Evolutionary conservation across 2,888 invertebrate species (phyloP).

Genomic region (Synanthedon myopaeformis): DNA sequence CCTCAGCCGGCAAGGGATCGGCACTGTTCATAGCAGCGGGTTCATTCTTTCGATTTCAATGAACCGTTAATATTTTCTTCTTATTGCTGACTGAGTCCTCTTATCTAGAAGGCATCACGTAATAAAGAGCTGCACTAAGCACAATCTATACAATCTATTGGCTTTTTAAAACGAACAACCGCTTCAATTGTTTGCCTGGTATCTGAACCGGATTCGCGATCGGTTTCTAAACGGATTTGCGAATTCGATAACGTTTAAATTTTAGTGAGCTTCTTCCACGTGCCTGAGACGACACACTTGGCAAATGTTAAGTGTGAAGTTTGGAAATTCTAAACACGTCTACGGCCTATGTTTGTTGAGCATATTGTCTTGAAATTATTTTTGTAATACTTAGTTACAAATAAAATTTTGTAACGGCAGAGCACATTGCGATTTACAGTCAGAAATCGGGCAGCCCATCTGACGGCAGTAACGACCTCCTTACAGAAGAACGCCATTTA

Average conservation of each 20-base stretch:
- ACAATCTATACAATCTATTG: slow-evolving; percentile 11
- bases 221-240: slow-evolving; percentile 11
- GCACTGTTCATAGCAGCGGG: slow-evolving; percentile 32
- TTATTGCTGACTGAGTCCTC: slow-evolving; percentile 29
- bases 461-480: no score
- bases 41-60: slow-evolving; percentile 62
- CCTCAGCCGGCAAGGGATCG: slow-evolving; percentile 26
- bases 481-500: no score
- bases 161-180: slow-evolving; percentile 10
- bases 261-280: background rate
- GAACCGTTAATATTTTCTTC: slow-evolving; percentile 64
- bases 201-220: slow-evolving; percentile 17
- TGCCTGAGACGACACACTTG: background rate
- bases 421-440: no score
- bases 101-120: slow-evolving; percentile 48
- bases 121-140: slow-evolving; percentile 22
- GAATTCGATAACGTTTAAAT: slow-evolving; percentile 8
- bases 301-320: background rate
- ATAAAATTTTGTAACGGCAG: no score
- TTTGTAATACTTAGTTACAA: no score
- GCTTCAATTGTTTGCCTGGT: slow-evolving; percentile 9
- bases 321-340: slow-evolving; percentile 33
- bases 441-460: no score
- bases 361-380: no score
- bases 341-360: slow-evolving; percentile 4